Conservation (phyloP, 2,797 vertebrate species). For the Mustela erminea region DNA sequence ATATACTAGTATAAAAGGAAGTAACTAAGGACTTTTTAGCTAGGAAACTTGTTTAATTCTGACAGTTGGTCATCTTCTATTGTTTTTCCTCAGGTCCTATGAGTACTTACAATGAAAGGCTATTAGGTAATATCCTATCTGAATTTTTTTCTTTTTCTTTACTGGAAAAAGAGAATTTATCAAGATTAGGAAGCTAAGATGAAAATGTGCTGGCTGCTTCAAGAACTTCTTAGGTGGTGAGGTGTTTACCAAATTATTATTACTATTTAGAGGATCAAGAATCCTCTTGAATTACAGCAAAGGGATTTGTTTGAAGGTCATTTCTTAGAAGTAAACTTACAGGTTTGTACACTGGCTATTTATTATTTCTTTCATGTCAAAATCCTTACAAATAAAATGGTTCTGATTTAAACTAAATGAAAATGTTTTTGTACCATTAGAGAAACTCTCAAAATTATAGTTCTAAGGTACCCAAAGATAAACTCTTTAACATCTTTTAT, state of each 20-base stretch:
- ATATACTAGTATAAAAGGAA: not conserved
- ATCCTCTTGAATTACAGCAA: slow-evolving; percentile 9
- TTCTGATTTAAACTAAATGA: not conserved
- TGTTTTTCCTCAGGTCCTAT: not conserved
- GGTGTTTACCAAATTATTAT: slow-evolving; percentile 36
- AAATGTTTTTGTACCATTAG: not conserved
- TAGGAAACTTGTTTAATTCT: not conserved
- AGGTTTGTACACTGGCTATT: not conserved
- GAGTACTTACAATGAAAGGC: slow-evolving; percentile 1
- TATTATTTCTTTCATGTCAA: not conserved
- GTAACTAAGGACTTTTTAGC: not conserved
- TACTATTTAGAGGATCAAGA: not conserved
- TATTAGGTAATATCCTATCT: slow-evolving; percentile 49
- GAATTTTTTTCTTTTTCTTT: not conserved
- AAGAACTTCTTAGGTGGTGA: not conserved
- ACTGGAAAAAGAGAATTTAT: not conserved
- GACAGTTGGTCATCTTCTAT: not conserved
- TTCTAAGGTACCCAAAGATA: not conserved
- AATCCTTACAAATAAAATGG: not conserved
- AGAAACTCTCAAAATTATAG: not conserved
- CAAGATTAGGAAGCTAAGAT: not conserved
- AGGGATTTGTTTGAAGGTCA: not conserved
- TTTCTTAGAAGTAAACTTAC: not conserved
- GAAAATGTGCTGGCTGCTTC: not conserved
- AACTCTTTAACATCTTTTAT: not conserved